phyloP scores from a whole-genome alignment of 2,113 vertebrate species.

The Percina caprodes region DNA sequence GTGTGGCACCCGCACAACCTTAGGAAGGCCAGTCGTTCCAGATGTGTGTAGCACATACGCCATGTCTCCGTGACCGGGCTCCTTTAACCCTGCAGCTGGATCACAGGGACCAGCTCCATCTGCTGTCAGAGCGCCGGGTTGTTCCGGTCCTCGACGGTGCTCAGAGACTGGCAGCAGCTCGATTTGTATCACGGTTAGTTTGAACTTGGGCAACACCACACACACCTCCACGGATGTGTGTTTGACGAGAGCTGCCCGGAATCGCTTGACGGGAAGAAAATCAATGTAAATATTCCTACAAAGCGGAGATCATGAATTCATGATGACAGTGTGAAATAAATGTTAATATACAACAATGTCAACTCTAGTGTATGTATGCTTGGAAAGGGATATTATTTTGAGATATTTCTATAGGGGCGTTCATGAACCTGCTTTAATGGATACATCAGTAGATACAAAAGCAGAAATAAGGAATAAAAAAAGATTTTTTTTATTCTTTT shows the following conservation, averaged over 20 bases:
- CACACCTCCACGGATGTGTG: slow-evolving; percentile 70
- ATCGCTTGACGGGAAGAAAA: slow-evolving; percentile 82
- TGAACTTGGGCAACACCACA: slow-evolving; percentile 75
- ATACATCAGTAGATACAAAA: not conserved
- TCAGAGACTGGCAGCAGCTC: slow-evolving; percentile 10
- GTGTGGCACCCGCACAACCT: slow-evolving; percentile 94
- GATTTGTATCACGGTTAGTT: slow-evolving; percentile 85
- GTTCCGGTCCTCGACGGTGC: not conserved
- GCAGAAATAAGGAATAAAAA: too few species aligned
- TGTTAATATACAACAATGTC: not conserved
- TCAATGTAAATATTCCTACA: not conserved
- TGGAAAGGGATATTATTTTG: not conserved
- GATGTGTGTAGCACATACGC: slow-evolving; percentile 95
- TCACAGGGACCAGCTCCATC: not conserved
- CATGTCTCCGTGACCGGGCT: slow-evolving; percentile 66
- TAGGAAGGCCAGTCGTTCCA: slow-evolving; percentile 94
- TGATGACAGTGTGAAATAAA: not conserved
- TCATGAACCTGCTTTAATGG: not conserved
- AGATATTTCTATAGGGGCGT: too few species aligned
- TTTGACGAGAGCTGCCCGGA: slow-evolving; percentile 75
- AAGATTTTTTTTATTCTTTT: too few species aligned
- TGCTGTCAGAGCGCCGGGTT: not conserved
- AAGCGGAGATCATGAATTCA: not conserved
- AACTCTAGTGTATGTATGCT: not conserved
- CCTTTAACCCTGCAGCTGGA: slow-evolving; percentile 33